Conservation (phyloP, 2,888 invertebrate species). For the Deilephila elpenor region DNA sequence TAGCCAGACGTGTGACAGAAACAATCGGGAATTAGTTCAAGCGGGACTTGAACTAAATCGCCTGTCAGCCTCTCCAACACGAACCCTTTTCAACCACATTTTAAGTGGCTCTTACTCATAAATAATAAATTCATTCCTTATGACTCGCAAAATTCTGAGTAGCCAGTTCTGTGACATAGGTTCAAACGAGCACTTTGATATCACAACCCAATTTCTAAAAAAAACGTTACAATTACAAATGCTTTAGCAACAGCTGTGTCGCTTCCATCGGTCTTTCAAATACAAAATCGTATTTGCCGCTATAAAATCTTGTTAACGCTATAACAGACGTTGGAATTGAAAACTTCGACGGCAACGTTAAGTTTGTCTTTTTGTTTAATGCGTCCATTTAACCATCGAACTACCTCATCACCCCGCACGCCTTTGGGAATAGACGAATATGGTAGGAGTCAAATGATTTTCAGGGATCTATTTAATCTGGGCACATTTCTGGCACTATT, state of each 20-base stretch:
- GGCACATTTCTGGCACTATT: conserved; percentile 8
- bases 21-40: not conserved
- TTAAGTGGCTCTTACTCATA: not conserved
- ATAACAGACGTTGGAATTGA: not conserved
- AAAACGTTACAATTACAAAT: conserved; percentile 33
- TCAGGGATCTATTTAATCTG: conserved; percentile 29
- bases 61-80: not conserved
- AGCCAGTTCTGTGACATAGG: not conserved
- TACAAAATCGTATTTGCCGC: conserved; percentile 6
- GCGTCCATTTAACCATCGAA: conserved; percentile 28
- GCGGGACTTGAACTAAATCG: not conserved
- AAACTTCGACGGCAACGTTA: not conserved
- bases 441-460: not conserved
- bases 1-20: not conserved
- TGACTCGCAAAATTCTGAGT: not conserved
- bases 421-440: conserved; percentile 8
- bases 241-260: conserved; percentile 32
- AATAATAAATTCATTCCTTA: not conserved
- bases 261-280: conserved; percentile 28
- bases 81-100: not conserved
- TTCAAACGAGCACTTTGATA: conserved; percentile 1
- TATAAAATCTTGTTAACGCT: not conserved
- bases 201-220: conserved; percentile 22
- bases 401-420: conserved; percentile 16
- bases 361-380: conserved; percentile 27